Evolutionary conservation across 2,888 invertebrate species (phyloP).

Genomic region (Protula sp.): DNA sequence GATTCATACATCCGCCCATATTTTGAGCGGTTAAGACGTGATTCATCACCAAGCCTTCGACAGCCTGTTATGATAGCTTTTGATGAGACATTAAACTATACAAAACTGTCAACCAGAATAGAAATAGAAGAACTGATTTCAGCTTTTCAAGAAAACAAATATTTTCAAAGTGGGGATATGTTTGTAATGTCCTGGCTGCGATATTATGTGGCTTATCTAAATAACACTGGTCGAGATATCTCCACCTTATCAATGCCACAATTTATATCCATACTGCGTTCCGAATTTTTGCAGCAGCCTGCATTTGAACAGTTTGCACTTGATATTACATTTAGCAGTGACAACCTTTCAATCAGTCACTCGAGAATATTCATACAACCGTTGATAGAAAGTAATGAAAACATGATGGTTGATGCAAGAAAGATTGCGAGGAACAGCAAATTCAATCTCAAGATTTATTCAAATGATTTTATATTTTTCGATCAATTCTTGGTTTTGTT

Average conservation of each 20-base stretch:
- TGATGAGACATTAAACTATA: background rate
- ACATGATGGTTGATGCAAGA: conserved; percentile 78
- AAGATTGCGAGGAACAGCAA: conserved; percentile 64
- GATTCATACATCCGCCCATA: conserved; percentile 7
- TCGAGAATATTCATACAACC: conserved; percentile 6
- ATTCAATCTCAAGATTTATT: conserved; percentile 78
- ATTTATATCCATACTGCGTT: background rate
- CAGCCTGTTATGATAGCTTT: background rate
- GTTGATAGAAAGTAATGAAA: background rate
- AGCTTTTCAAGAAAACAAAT: background rate
- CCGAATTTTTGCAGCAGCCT: background rate
- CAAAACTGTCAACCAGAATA: background rate
- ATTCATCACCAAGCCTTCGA: background rate
- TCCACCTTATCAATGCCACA: background rate
- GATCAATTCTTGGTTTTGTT: conserved; percentile 84
- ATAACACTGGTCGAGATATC: background rate
- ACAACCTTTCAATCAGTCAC: conserved; percentile 1
- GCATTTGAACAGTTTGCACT: conserved; percentile 1
- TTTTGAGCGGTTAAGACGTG: background rate
- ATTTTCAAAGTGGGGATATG: background rate
- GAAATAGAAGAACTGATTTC: background rate
- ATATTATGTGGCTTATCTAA: background rate
- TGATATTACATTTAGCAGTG: conserved; percentile 4
- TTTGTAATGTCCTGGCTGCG: conserved; percentile 10
- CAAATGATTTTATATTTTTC: conserved; percentile 92